Evolutionary conservation across 2,797 vertebrate species (phyloP).

Genomic region (Kryptopterus vitreolus): DNA sequence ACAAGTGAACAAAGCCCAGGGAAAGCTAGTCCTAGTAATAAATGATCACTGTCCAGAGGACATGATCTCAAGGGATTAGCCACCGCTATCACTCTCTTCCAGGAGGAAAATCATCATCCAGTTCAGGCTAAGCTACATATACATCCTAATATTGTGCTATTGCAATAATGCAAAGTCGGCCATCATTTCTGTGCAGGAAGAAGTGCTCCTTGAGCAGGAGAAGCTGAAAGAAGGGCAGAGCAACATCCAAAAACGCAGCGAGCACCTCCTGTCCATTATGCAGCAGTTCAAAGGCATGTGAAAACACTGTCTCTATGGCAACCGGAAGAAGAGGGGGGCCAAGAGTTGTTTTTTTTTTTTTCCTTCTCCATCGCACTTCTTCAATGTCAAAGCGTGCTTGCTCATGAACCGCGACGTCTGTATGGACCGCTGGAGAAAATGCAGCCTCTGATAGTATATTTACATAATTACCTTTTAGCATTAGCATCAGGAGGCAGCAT

Average conservation of each 20-base stretch:
- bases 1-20: not conserved
- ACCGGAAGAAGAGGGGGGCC: conserved; percentile 35
- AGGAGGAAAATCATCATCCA: not conserved
- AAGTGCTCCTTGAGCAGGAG: conserved; percentile 71
- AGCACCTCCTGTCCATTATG: conserved; percentile 82
- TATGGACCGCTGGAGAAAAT: conserved; percentile 20
- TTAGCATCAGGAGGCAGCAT: conserved; percentile 16
- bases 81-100: not conserved
- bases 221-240: conserved; percentile 75
- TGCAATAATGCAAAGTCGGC: not conserved
- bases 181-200: conserved; percentile 56
- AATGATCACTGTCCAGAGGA: not conserved
- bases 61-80: not conserved
- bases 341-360: conserved; percentile 44
- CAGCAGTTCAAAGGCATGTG: conserved; percentile 85
- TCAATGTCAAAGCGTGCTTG: conserved; percentile 31
- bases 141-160: not conserved
- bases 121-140: not conserved
- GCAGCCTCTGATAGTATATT: conserved; percentile 2
- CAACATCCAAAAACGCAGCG: conserved; percentile 73
- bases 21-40: not conserved
- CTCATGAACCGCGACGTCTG: not conserved
- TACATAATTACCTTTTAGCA: conserved; percentile 33
- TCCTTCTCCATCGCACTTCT: conserved; percentile 50
- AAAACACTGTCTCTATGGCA: conserved; percentile 59